A percentile compares a stretch with the other conserved stretches of the same genome.
These are phyloP conservation scores for Anoplolepis gracilipes DNA, from an alignment of 1,140 invertebrate species.

Conservation along the genomic window DNA sequence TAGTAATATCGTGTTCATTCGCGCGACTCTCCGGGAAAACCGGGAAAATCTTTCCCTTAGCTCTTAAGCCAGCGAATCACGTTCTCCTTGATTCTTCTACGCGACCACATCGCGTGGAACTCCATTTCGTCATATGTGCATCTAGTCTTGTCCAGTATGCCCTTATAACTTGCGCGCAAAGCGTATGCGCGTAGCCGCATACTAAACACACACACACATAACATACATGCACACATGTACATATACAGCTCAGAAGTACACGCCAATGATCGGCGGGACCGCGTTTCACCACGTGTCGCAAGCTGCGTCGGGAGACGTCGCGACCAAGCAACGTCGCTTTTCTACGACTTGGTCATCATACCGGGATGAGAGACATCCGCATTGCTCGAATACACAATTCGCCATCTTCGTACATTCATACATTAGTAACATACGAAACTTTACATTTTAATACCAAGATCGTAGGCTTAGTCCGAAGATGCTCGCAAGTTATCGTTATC, in stretches of 20 bases:
- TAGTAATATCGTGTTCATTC: neutral
- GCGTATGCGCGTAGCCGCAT: conserved; percentile 59
- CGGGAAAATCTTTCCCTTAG: conserved; percentile 59
- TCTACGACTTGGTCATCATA: neutral
- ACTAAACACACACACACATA: conserved; percentile 32
- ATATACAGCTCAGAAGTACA: conserved; percentile 23
- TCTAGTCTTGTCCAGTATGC: conserved; percentile 81
- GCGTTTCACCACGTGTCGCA: conserved; percentile 24
- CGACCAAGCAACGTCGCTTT: neutral
- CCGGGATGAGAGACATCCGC: neutral
- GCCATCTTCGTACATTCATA: neutral
- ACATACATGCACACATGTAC: conserved; percentile 29
- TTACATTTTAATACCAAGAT: conserved; percentile 12
- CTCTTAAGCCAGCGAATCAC: conserved; percentile 51
- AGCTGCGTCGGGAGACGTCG: conserved; percentile 14
- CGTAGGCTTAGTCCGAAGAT: conserved; percentile 5
- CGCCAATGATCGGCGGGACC: neutral
- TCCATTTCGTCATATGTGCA: conserved; percentile 78
- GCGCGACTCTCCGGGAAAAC: neutral
- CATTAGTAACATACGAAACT: neutral
- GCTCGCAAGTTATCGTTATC: conserved; percentile 43
- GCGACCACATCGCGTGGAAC: conserved; percentile 5
- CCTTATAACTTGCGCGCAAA: conserved; percentile 71
- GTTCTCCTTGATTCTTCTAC: conserved; percentile 35
- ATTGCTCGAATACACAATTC: neutral